Conservation (phyloP, 2,797 vertebrate genomes). For the Dromococcyx pavoninus region DNA sequence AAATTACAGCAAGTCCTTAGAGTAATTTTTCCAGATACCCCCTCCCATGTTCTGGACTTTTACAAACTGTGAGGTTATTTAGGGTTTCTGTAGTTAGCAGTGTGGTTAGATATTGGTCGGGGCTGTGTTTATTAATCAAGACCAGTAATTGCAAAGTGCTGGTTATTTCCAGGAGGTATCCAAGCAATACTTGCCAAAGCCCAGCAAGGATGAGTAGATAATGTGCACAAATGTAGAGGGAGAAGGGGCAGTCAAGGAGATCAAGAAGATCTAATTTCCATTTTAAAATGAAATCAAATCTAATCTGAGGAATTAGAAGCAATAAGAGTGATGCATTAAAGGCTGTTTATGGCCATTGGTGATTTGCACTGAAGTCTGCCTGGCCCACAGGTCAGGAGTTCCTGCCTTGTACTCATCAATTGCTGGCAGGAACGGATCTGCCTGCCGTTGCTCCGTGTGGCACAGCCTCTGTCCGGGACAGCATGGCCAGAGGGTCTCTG, state of each 20-base stretch:
- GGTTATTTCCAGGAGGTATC: constrained; percentile 5
- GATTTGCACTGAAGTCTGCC: neutral
- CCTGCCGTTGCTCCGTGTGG: neutral
- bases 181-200: neutral
- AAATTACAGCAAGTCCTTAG: neutral
- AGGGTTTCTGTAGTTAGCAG: neutral
- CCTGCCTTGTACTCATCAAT: neutral
- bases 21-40: neutral
- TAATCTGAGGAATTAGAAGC: neutral
- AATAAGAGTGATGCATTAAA: neutral
- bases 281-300: constrained; percentile 9
- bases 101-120: neutral
- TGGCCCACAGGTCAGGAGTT: neutral
- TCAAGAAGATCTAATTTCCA: constrained; percentile 29
- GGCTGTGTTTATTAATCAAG: constrained; percentile 14
- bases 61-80: neutral
- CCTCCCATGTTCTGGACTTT: neutral
- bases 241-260: neutral
- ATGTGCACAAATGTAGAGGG: neutral
- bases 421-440: neutral
- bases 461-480: neutral
- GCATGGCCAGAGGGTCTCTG: neutral
- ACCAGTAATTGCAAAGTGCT: neutral
- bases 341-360: neutral
- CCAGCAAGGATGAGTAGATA: neutral